Evolutionary conservation across 2,888 invertebrate species (phyloP).

Genomic region (Cheilosia scutellata): DNA sequence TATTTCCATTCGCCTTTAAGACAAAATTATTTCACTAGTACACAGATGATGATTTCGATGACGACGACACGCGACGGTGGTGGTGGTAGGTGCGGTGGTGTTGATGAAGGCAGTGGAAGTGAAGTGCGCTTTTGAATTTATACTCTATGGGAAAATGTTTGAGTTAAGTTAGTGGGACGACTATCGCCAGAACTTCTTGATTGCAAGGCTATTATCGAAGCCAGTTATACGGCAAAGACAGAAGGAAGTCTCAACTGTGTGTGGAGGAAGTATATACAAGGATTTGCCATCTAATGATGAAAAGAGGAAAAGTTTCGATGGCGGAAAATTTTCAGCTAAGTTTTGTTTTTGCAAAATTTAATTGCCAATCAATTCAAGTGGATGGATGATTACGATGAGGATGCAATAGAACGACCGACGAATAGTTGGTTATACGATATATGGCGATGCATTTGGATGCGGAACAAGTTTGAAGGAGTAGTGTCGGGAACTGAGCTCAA

Average conservation of each 20-base stretch:
- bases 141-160: conserved; percentile 43
- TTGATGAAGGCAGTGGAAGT: conserved; percentile 10
- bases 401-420: conserved; percentile 25
- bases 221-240: conserved; percentile 8
- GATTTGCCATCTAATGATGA: conserved; percentile 37
- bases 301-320: conserved; percentile 59
- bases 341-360: conserved; percentile 58
- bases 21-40: conserved; percentile 32
- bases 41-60: conserved; percentile 11
- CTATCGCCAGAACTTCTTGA: conserved; percentile 58
- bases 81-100: background rate
- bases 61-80: background rate
- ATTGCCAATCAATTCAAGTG: conserved; percentile 73
- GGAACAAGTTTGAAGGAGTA: conserved; percentile 14
- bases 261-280: background rate
- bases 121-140: conserved; percentile 50
- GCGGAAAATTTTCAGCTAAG: conserved; percentile 54
- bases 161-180: conserved; percentile 52
- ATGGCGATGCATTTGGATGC: no score
- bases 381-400: conserved; percentile 46
- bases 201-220: conserved; percentile 64
- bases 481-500: conserved; percentile 20
- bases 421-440: background rate
- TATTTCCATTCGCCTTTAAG: conserved; percentile 34
- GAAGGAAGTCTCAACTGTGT: conserved; percentile 16